Evolutionary conservation across 2,113 vertebrate species (phyloP), one percentile per base, ranked within the genome.

Genomic region (Thinocorus orbignyianus): DNA sequence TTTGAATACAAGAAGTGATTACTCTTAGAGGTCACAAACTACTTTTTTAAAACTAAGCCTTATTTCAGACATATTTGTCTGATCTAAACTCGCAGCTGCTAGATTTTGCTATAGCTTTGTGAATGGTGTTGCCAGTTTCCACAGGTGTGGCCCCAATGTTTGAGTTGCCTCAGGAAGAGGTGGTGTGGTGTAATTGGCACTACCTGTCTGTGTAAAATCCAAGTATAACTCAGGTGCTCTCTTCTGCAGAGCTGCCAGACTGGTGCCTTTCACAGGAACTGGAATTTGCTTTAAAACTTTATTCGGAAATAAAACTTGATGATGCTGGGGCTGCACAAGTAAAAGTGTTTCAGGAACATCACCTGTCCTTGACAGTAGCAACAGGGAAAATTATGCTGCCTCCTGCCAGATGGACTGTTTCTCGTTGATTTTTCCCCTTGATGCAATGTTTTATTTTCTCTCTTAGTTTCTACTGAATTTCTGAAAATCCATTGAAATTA

Each of bases 71-170:
- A 24, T 30, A 33, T 54, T 54, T 84, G 10, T 58, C 44, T 88
- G 19, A 35, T 48, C 7, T 11, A 39, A 60, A 66, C 15, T 61
- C 48, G 17, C 23, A 65, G 35, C 9, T 42, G 28, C 8, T 42
- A 37, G 13, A 14, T 61, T 42, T 71, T 54, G 6, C 18, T 66
- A 2, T 16, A 60, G n/a, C 15, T 66, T 69, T 77, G 41, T 57
- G n/a, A 86, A 57, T 8, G 8, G 19, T 1, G 13, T 13, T 13
- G 6, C 17, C 42, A 31, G 4, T n/a, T 69, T 85, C 31, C 7
- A 31, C 17, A 44, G 28, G 31, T 11, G 22, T 48, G 24, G 20
- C 81, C n/a, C 15, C 0, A 0, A 41, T 0, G 1, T 54, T 48
- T 54, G 12, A 65, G 26, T 12, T 24, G 6, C 52, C 23, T 55